Percentiles rank a stretch among this genome's conserved stretches.
These are phyloP conservation scores for Oxycera nigricornis DNA, from an alignment of 2,888 invertebrate species.

Conservation along the genomic window DNA sequence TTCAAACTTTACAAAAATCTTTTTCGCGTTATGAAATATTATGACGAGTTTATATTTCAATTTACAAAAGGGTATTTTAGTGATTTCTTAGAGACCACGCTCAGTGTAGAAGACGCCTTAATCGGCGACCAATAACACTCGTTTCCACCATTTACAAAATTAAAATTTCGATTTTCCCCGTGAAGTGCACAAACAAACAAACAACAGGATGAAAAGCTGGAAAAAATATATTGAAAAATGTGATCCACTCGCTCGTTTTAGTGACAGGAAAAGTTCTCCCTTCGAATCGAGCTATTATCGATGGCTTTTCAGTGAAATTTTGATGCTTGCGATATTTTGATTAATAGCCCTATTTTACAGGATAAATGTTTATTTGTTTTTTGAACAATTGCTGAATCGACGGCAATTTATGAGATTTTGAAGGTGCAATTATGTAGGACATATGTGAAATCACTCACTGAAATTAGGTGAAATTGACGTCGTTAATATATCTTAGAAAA, in stretches of 20 bases:
- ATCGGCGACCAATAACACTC: neutral
- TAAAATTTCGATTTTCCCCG: constrained; percentile 12
- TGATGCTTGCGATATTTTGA: constrained; percentile 17
- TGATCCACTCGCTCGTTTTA: neutral
- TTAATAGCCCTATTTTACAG: constrained; percentile 18
- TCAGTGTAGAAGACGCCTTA: neutral
- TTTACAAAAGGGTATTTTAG: too few relatives aligned
- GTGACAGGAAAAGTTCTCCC: constrained; percentile 9
- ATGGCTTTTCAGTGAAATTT: constrained; percentile 12
- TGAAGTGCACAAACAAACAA: neutral
- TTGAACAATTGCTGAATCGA: neutral
- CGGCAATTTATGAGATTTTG: too few relatives aligned
- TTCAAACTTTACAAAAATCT: too few relatives aligned
- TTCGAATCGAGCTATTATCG: neutral
- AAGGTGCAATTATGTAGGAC: too few relatives aligned
- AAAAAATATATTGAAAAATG: constrained; percentile 4
- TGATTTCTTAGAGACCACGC: too few relatives aligned
- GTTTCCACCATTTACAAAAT: constrained; percentile 17
- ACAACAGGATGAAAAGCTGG: neutral
- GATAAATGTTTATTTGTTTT: constrained; percentile 7
- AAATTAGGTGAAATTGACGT: too few relatives aligned
- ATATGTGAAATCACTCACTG: too few relatives aligned
- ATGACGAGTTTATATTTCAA: too few relatives aligned
- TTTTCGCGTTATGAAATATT: too few relatives aligned
- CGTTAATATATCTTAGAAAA: too few relatives aligned